Conservation (phyloP, 92 coral and sea anemone species). For the Siderastrea siderea region DNA sequence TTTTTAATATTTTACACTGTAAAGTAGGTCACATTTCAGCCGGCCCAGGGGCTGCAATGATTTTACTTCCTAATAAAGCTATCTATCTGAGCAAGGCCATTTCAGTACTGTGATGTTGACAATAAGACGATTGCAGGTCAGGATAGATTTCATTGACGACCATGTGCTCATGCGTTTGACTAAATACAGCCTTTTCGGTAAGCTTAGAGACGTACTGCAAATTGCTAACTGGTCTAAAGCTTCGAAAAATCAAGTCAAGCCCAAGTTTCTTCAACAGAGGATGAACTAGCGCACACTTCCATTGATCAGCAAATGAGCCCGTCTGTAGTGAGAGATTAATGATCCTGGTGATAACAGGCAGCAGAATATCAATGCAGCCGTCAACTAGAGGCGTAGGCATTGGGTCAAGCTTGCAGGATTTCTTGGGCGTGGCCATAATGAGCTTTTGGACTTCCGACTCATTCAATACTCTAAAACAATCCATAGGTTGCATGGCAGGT, state of each 20-base stretch:
- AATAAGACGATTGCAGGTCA: slow-evolving; percentile 56
- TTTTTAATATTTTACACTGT: too few species aligned
- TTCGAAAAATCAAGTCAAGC: neutral
- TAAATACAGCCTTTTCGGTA: slow-evolving; percentile 57
- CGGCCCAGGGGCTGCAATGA: too few species aligned
- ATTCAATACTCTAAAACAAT: neutral
- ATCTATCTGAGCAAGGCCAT: slow-evolving; percentile 60
- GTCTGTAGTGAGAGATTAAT: slow-evolving; percentile 30
- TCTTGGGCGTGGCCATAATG: neutral
- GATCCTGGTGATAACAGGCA: slow-evolving; percentile 1
- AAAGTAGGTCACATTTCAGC: too few species aligned
- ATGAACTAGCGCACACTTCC: slow-evolving; percentile 69
- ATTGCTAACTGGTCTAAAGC: too few species aligned
- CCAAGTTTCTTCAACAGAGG: slow-evolving; percentile 62
- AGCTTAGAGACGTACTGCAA: slow-evolving; percentile 47
- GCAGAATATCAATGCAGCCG: slow-evolving; percentile 21
- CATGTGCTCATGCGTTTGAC: slow-evolving; percentile 55
- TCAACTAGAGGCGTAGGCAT: slow-evolving; percentile 35
- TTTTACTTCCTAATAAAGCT: too few species aligned
- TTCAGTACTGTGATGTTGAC: slow-evolving; percentile 55
- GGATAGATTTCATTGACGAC: slow-evolving; percentile 44
- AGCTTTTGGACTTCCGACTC: neutral
- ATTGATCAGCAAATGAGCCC: slow-evolving; percentile 49
- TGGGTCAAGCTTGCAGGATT: neutral
- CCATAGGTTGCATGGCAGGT: neutral